phyloP scores from a whole-genome alignment of 2,113 vertebrate genomes.

The Syngnathus scovelli region DNA sequence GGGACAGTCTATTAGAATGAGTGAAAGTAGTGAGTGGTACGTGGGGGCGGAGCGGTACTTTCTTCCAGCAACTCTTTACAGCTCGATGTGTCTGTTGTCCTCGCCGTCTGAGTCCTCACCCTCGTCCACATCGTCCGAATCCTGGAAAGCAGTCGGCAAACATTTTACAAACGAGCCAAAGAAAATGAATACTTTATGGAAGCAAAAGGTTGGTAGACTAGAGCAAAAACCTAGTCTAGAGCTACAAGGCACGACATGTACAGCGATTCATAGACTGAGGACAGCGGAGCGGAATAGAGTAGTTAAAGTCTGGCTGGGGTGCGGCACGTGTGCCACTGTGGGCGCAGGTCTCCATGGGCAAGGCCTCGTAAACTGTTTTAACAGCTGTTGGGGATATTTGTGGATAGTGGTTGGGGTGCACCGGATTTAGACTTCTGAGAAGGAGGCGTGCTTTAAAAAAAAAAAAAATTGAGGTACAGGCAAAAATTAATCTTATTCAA shows the following conservation, averaged over 20 bases:
- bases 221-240: too few species aligned
- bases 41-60: conserved; percentile 53
- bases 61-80: conserved; percentile 68
- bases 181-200: not conserved
- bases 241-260: too few species aligned
- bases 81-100: conserved; percentile 84
- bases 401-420: conserved; percentile 1
- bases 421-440: conserved; percentile 59
- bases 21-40: conserved; percentile 59
- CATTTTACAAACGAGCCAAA: not conserved
- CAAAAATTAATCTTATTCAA: not conserved
- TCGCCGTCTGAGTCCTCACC: conserved; percentile 78
- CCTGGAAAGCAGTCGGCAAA: conserved; percentile 52
- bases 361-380: conserved; percentile 27
- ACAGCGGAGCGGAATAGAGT: not conserved
- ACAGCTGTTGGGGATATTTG: conserved; percentile 56
- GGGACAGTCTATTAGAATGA: conserved; percentile 42
- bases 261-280: not conserved
- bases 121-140: conserved; percentile 73
- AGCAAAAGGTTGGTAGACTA: too few species aligned
- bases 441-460: not conserved
- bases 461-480: not conserved
- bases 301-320: not conserved
- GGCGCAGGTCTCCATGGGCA: not conserved
- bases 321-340: conserved; percentile 26